Evolutionary conservation across 2,113 vertebrate genomes (phyloP).

Genomic region (Prolemur simus): DNA sequence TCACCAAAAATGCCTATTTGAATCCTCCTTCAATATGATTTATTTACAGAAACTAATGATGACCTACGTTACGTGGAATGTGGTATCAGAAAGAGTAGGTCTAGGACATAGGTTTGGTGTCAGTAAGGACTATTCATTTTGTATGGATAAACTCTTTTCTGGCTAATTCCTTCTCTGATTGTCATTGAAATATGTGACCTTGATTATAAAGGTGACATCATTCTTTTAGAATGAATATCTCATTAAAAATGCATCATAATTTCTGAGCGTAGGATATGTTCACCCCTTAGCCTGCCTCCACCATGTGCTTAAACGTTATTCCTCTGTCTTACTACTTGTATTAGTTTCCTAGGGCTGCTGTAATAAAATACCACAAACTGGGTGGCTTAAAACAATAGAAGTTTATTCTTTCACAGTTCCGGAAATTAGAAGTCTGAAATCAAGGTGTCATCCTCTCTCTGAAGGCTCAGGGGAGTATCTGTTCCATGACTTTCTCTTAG

Average conservation of each 20-base stretch:
- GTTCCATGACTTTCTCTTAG: background rate
- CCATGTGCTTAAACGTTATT: background rate
- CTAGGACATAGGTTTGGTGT: background rate
- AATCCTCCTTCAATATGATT: background rate
- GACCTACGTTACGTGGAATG: background rate
- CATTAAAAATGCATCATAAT: background rate
- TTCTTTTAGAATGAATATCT: background rate
- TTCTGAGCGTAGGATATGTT: background rate
- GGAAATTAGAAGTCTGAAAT: background rate
- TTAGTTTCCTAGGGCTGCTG: background rate
- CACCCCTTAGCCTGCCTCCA: background rate
- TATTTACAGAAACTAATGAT: background rate
- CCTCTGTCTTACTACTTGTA: background rate
- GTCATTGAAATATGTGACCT: background rate
- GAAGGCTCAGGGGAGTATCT: background rate
- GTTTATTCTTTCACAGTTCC: background rate
- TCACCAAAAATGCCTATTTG: background rate
- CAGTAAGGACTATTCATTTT: background rate
- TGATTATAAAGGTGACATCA: background rate
- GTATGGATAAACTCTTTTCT: background rate
- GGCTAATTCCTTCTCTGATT: background rate
- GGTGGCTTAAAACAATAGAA: background rate
- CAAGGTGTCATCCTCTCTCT: background rate
- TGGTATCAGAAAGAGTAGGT: background rate
- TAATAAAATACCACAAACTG: background rate